Evolutionary conservation across 2,888 invertebrate genomes (phyloP), one percentile per base, ranked within the genome.

Genomic region (Pristionchus entomophagus): DNA sequence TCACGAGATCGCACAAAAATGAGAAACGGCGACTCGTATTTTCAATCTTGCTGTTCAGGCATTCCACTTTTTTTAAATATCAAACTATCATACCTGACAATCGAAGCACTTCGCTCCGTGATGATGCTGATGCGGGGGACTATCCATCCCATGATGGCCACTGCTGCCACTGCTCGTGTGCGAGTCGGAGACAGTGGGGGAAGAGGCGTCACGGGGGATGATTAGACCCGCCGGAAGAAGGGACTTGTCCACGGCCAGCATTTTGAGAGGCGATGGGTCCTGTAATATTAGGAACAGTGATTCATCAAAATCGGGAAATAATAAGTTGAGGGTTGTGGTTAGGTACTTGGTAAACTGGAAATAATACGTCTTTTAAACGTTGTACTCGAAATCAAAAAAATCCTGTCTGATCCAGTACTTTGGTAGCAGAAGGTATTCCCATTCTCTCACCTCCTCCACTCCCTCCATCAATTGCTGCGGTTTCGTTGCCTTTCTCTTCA

Each of bases 121-220:
- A 0, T 32, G 73, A 22, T 73, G 73, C 1, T 38, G 38, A 51
- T 78, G 78, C 2, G 82, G 82, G 1, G 82, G 82, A 59, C 82
- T 82, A 29, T 82, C 82, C 82, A 82, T 59, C 22, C 89, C 88
- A 0, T 86, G 88, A 62, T 90, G 89, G 45, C 89, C 89, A 19
- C 89, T 90, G 51, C 89, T 89, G 73, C 91, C 90, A 82, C 89
- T 89, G 45, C 82, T 82, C 41, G 91, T 91, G 85, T 92, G 92
- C 32, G 92, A 91, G 87, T 92, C 91, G 82, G 91, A 91, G 29
- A 89, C 92, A 6, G 91, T 91, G 8, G 92, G 92, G 19, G 91
- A 91, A 14, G 88, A 90, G 83, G 91, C 91, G 65, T 89, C 88
- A 29, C 87, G 89, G 32, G 87, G 85, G 29, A 89, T 86, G 51